A percentile compares a stretch with the other conserved stretches of the same genome.
phyloP scores from a whole-genome alignment of 2,888 invertebrate species.

The Sacculina carcini region DNA sequence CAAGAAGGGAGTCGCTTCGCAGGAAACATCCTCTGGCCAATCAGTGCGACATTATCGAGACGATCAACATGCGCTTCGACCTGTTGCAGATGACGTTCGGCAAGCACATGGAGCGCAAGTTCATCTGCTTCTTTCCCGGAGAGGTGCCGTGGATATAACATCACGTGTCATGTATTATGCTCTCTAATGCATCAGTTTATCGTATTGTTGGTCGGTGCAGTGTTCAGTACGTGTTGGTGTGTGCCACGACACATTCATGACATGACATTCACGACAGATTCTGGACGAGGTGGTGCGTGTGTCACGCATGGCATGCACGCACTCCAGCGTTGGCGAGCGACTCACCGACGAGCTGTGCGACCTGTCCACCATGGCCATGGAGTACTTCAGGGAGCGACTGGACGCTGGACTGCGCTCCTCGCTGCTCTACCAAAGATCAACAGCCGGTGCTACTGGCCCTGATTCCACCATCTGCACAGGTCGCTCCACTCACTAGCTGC shows the following conservation, averaged over 20 bases:
- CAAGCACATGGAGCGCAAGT: slow-evolving; percentile 73
- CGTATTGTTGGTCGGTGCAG: too few relatives aligned
- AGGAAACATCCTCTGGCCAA: slow-evolving; percentile 68
- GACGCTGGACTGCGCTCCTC: too few relatives aligned
- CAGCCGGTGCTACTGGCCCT: too few relatives aligned
- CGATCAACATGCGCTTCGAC: slow-evolving; percentile 69
- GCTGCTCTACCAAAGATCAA: too few relatives aligned
- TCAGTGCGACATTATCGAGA: slow-evolving; percentile 77
- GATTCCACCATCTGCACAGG: too few relatives aligned
- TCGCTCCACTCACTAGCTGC: too few relatives aligned
- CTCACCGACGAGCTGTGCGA: slow-evolving; percentile 83
- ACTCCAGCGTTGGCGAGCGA: slow-evolving; percentile 76
- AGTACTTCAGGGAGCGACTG: slow-evolving; percentile 86
- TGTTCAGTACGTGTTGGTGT: too few relatives aligned
- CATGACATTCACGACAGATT: slow-evolving; percentile 46
- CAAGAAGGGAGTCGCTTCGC: slow-evolving; percentile 64
- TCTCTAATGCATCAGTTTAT: too few relatives aligned
- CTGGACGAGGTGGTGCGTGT: slow-evolving; percentile 73
- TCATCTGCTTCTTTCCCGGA: slow-evolving; percentile 82
- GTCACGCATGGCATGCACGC: slow-evolving; percentile 47
- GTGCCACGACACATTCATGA: too few relatives aligned
- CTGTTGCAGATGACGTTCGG: slow-evolving; percentile 79
- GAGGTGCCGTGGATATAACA: too few relatives aligned
- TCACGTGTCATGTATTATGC: too few relatives aligned
- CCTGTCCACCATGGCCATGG: slow-evolving; percentile 90